These are phyloP conservation scores for Flexamia atlantica DNA, from an alignment of 2,888 invertebrate species.

Conservation along the genomic window DNA sequence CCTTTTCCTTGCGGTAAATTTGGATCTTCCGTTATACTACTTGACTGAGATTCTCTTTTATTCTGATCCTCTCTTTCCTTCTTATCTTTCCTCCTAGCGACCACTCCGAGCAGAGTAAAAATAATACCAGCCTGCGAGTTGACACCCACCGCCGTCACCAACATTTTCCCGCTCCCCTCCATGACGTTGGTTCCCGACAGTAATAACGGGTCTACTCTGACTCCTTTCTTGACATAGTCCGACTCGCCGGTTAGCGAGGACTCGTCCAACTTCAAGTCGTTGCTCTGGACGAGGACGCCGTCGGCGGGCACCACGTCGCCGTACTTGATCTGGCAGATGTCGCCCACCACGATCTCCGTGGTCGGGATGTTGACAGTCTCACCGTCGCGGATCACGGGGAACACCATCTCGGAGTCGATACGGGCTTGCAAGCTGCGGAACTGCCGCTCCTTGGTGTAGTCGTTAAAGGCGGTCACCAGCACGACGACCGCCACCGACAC, in stretches of 20 bases:
- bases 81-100: slow-evolving; percentile 71
- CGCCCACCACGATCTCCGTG: slow-evolving; percentile 80
- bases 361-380: slow-evolving; percentile 73
- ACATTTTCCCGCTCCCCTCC: slow-evolving; percentile 83
- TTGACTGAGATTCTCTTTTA: no score
- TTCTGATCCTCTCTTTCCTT: slow-evolving; percentile 63
- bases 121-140: slow-evolving; percentile 85
- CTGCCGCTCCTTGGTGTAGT: slow-evolving; percentile 81
- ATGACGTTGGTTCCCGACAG: slow-evolving; percentile 81
- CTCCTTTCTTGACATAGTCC: slow-evolving; percentile 83
- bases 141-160: slow-evolving; percentile 82
- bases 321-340: slow-evolving; percentile 75
- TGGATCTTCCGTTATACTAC: neutral
- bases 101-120: slow-evolving; percentile 80
- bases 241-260: slow-evolving; percentile 82
- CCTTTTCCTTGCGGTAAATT: slow-evolving; percentile 79
- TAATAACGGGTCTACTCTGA: slow-evolving; percentile 78
- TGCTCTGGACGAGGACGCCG: slow-evolving; percentile 79
- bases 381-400: slow-evolving; percentile 76
- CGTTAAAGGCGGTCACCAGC: slow-evolving; percentile 77
- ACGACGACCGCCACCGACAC: slow-evolving; percentile 75
- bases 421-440: slow-evolving; percentile 80
- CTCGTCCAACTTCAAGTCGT: slow-evolving; percentile 80
- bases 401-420: slow-evolving; percentile 81
- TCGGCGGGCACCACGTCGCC: slow-evolving; percentile 83